Evolutionary conservation across 2,888 invertebrate genomes (phyloP).

Genomic region (Cetonia aurata): DNA sequence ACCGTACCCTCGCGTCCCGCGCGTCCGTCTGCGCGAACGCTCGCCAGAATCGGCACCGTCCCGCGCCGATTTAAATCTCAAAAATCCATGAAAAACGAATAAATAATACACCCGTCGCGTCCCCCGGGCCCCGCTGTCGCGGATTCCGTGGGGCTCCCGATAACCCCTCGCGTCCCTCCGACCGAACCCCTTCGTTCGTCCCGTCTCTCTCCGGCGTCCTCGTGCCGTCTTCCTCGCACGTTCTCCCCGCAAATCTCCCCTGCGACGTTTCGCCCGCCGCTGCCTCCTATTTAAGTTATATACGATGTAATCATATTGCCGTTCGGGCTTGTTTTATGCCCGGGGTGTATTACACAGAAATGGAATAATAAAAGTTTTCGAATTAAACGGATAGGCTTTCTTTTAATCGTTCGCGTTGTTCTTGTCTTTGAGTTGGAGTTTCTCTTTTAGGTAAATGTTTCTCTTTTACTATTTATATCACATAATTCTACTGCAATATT

Average conservation of each 20-base stretch:
- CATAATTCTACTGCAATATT: background rate
- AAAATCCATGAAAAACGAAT: constrained; percentile 69
- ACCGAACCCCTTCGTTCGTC: constrained; percentile 45
- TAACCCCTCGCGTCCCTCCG: constrained; percentile 47
- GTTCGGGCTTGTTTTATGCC: constrained; percentile 49
- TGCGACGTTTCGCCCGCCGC: constrained; percentile 18
- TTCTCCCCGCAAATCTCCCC: constrained; percentile 22
- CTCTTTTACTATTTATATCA: background rate
- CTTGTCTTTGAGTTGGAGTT: constrained; percentile 7
- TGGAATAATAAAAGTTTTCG: constrained; percentile 43
- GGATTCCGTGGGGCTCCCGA: constrained; percentile 35
- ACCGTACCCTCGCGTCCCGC: constrained; percentile 4
- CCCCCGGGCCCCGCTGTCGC: constrained; percentile 19
- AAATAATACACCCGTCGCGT: constrained; percentile 62
- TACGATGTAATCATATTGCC: constrained; percentile 57
- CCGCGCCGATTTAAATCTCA: constrained; percentile 69
- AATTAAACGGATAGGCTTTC: constrained; percentile 42
- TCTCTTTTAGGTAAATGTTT: background rate
- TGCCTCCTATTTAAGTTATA: constrained; percentile 52
- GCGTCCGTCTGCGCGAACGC: constrained; percentile 63
- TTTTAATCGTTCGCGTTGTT: constrained; percentile 30
- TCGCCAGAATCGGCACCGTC: constrained; percentile 59
- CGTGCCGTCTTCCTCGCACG: constrained; percentile 12
- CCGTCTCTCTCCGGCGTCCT: constrained; percentile 1
- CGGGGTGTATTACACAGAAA: constrained; percentile 42